These are phyloP conservation scores for Trissolcus basalis DNA, from an alignment of 1,140 invertebrate genomes.

Conservation along the genomic window DNA sequence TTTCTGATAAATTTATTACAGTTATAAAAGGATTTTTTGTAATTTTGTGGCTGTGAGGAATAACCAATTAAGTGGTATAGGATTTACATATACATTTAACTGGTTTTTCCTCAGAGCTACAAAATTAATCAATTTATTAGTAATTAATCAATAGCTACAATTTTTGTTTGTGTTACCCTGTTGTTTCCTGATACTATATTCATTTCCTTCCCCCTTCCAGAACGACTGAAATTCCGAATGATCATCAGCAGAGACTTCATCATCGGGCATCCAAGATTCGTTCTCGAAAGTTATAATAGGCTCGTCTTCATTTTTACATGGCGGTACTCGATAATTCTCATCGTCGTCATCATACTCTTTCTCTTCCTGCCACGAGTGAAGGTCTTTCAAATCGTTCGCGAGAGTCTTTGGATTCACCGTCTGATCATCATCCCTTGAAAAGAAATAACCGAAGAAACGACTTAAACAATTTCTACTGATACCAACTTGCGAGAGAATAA, in stretches of 20 bases:
- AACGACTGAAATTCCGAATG: conserved; percentile 69
- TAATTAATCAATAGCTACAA: too few species aligned
- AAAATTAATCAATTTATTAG: too few species aligned
- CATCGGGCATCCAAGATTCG: conserved; percentile 38
- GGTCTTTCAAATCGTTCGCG: conserved; percentile 23
- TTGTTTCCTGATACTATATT: conserved; percentile 63
- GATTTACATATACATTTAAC: too few species aligned
- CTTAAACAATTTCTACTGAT: too few species aligned
- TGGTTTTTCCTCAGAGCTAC: too few species aligned
- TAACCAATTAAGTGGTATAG: too few species aligned
- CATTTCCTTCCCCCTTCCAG: conserved; percentile 76
- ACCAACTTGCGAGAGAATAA: too few species aligned
- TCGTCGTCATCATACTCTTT: conserved; percentile 12
- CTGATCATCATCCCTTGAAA: conserved; percentile 49
- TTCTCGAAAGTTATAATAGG: conserved; percentile 20
- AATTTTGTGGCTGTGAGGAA: too few species aligned
- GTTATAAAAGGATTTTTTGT: too few species aligned
- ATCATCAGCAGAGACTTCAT: conserved; percentile 17
- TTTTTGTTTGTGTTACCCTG: conserved; percentile 62
- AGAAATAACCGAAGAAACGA: too few species aligned
- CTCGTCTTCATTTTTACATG: conserved; percentile 26
- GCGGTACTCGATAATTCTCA: conserved; percentile 7
- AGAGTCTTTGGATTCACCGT: conserved; percentile 22
- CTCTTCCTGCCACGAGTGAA: conserved; percentile 23
- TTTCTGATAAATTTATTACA: too few species aligned